Base-by-base conservation (phyloP, 2,888 invertebrate genomes). In the Gryllus longicercus region DNA sequence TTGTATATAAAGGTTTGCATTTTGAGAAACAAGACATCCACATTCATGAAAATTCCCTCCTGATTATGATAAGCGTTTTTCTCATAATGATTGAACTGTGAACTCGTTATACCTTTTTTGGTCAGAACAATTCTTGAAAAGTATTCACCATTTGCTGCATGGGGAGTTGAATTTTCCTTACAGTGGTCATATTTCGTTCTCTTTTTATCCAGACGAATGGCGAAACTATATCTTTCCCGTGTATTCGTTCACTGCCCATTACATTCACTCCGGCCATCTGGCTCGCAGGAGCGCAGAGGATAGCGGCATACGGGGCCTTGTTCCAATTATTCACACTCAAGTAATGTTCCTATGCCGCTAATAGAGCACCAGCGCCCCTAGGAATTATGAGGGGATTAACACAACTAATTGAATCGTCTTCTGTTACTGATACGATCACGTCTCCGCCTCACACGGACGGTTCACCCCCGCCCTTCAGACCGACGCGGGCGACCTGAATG, bases 291-390 rank as follows among this genome's bases (percentile, higher is more conserved):
- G n/a, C n/a, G n/a, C n/a, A 11, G n/a, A 63, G 14, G 63, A 63
- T 38, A 38, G 8, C 38, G 38, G 38, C 38, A 18, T 63, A 63
- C 63, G 8, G 14, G 63, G n/a, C 63, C 63, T 14, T 63, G n/a
- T 63, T 63, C n/a, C 63, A 63, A 63, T 63, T 63, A 63, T 63
- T 63, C 63, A 63, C 63, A 63, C 63, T 63, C 63, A 63, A 63
- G 63, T 63, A 63, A 63, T 63, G 63, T 63, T 63, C 63, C 63
- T n/a, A 63, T 4, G 14, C 63, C 4, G 63, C 14, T 63, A 63
- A 63, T n/a, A 63, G 63, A 63, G 38, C 38, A 38, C 63, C n/a
- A n/a, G 63, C 14, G 3, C 0, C 16, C 14, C n/a, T n/a, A 63
- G 4, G 63, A 63, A 63, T 18, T 63, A 63, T 63, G 63, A 38